Base-by-base conservation (phyloP, 1,140 invertebrate genomes). In the Helicoverpa zea region DNA sequence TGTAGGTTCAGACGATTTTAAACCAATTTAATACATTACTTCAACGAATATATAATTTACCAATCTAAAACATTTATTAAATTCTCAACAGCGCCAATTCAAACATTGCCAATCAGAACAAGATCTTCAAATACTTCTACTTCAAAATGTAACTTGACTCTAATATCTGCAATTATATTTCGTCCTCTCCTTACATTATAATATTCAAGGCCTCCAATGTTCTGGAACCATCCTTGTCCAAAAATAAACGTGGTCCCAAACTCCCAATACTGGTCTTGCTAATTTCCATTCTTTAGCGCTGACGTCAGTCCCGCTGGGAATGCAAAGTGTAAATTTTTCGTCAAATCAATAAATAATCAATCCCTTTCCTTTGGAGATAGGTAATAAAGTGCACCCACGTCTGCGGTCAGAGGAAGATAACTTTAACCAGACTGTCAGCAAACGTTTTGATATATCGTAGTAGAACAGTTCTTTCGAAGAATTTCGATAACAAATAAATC, bases 321-420 rank as follows among this genome's bases (percentile, higher is more conserved):
- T 54, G 54, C 49, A 72, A 64, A 73, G 66, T 58, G 58, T 56
- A 70, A 81, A 70, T 68, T 81, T 77, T 68, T 73, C 29, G 59
- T 43, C 16, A 70, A 75, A 79, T 64, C 63, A 76, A 83, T 80
- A 83, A 80, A 80, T 83, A 70, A 78, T 76, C 30, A 58, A 80
- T 51, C 77, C 72, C 63, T 75, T 80, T 81, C n/a, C 29, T 80
- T 64, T 47, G 18, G 63, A 73, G 73, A 77, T 76, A 61, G 61
- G 16, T 79, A 82, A 82, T 82, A 82, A 79, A 79, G 70, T 73
- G 80, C 80, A 58, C 80, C 75, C 75, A 81, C 75, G 59, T 81
- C 43, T 81, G 80, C 72, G 80, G 80, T 81, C 43, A 16, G 18
- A 1, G 13, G 12, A 30, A 68, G 79, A 81, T 81, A 81, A 81